Conservation (phyloP, 2,113 vertebrate species). For the Numida meleagris region DNA sequence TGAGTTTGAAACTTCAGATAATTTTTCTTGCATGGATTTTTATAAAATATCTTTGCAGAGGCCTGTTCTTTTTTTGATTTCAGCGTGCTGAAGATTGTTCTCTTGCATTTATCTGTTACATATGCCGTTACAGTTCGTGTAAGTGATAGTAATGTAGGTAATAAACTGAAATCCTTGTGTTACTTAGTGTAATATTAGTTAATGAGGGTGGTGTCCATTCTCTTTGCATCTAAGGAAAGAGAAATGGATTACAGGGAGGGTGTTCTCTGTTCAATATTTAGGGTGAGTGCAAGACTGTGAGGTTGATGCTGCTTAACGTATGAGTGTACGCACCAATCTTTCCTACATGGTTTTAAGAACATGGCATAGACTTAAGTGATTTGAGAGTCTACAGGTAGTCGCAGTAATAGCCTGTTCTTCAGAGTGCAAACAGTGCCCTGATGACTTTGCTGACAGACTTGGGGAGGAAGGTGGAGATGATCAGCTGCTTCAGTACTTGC, state of each 20-base stretch:
- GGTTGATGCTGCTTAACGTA: not conserved
- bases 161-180: not conserved
- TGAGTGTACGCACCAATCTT: accelerated
- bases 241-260: not conserved
- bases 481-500: conserved; percentile 39
- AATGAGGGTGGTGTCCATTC: not conserved
- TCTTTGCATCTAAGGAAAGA: not conserved
- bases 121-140: not conserved
- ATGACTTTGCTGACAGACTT: conserved; percentile 60
- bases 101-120: not conserved
- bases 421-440: conserved; percentile 32
- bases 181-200: not conserved
- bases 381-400: conserved; percentile 24
- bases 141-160: not conserved
- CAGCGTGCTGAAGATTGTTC: not conserved
- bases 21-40: not conserved
- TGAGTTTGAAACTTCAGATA: not conserved
- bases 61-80: not conserved
- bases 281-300: not conserved
- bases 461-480: conserved; percentile 43
- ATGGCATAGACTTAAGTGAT: not conserved
- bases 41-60: not conserved
- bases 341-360: not conserved
- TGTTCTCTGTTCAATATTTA: not conserved
- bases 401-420: conserved; percentile 23